Conservation (phyloP, 1,140 invertebrate species). For the Lepidurus packardi region DNA sequence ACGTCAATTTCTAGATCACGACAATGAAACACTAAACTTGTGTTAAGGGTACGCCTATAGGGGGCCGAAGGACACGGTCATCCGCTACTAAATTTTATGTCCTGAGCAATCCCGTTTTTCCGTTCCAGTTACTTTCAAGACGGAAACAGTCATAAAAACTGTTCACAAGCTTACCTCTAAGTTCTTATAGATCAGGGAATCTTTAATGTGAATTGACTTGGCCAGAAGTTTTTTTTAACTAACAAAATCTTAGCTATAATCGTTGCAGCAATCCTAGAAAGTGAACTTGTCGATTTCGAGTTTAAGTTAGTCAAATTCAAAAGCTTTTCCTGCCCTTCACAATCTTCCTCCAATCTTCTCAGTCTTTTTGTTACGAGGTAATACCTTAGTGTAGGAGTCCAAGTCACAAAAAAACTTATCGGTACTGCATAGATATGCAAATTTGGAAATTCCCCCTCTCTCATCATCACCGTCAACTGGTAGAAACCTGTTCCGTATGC, state of each 20-base stretch:
- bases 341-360: background rate
- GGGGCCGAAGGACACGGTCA: background rate
- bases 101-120: constrained; percentile 13
- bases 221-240: no score
- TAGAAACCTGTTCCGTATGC: constrained; percentile 11
- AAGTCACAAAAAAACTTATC: background rate
- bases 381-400: background rate
- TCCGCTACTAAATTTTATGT: constrained; percentile 4
- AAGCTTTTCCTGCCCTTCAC: background rate
- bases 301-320: no score
- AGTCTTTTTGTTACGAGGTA: background rate
- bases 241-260: no score
- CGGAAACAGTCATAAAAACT: background rate
- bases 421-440: background rate
- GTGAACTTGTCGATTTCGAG: background rate
- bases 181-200: no score
- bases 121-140: background rate
- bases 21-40: background rate
- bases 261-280: no score
- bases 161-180: background rate
- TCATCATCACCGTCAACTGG: constrained; percentile 18
- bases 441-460: background rate
- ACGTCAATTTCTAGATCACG: background rate
- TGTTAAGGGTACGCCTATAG: background rate
- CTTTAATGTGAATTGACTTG: no score